phyloP scores from a whole-genome alignment of 2,888 invertebrate species.

The Watsonalla binaria region DNA sequence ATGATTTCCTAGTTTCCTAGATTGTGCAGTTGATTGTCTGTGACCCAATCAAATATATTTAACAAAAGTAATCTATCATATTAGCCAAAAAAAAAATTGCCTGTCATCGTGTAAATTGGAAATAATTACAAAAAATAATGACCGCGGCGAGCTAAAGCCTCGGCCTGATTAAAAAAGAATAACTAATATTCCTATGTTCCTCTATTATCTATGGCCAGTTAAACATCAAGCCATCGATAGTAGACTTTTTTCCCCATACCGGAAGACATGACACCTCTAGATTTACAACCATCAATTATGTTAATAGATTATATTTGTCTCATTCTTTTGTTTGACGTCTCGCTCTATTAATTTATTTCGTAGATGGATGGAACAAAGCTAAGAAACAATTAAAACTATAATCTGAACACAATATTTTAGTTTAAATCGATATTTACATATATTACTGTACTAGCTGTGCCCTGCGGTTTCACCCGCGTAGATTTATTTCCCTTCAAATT shows the following conservation, averaged over 20 bases:
- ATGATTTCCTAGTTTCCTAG: no score
- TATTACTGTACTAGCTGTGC: no score
- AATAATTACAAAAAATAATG: constrained; percentile 41
- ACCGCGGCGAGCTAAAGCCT: constrained; percentile 17
- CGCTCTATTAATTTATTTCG: constrained; percentile 16
- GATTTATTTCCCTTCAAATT: no score
- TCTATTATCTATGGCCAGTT: constrained; percentile 12
- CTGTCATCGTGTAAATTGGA: constrained; percentile 25
- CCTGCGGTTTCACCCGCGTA: no score
- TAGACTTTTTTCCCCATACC: constrained; percentile 45
- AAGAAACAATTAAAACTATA: constrained; percentile 6
- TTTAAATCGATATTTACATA: no score
- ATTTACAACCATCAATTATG: constrained; percentile 65
- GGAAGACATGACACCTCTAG: constrained; percentile 63
- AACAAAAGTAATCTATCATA: constrained; percentile 19
- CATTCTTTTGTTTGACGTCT: constrained; percentile 16
- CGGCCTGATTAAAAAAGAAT: constrained; percentile 10
- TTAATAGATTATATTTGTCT: constrained; percentile 46
- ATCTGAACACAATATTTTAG: background rate
- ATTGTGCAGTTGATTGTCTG: background rate
- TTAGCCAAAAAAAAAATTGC: constrained; percentile 23
- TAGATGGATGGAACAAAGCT: constrained; percentile 8
- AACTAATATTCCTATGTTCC: constrained; percentile 7
- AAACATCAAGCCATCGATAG: constrained; percentile 30
- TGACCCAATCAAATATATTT: constrained; percentile 3